phyloP scores from a whole-genome alignment of 2,113 vertebrate species.

The Phaethon lepturus region DNA sequence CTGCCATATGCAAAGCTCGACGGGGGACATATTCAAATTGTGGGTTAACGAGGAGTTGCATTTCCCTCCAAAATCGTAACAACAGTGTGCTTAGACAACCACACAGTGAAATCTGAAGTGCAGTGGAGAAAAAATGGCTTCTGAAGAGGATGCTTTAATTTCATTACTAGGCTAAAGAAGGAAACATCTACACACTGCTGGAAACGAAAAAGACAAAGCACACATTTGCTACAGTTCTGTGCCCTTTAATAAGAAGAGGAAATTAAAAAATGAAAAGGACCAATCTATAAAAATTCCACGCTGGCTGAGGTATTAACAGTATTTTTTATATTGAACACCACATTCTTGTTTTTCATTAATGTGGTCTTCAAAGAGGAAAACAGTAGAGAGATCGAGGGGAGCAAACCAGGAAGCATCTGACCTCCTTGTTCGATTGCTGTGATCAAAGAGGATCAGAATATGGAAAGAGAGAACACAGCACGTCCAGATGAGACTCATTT shows the following conservation, averaged over 20 bases:
- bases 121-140: neutral
- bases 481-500: slow-evolving; percentile 20
- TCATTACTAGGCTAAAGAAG: neutral
- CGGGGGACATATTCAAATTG: neutral
- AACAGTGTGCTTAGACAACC: neutral
- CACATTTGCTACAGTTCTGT: neutral
- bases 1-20: neutral
- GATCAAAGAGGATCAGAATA: slow-evolving; percentile 44
- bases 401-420: slow-evolving; percentile 11
- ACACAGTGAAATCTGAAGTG: neutral
- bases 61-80: neutral
- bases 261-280: neutral
- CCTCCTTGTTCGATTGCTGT: neutral
- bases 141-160: neutral
- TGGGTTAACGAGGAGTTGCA: neutral
- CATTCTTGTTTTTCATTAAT: slow-evolving; percentile 35
- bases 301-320: neutral
- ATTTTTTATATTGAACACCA: neutral
- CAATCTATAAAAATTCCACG: neutral
- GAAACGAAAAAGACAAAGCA: neutral
- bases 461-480: slow-evolving; percentile 34
- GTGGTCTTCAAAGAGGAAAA: slow-evolving; percentile 9
- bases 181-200: neutral
- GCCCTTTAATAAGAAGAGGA: neutral
- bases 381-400: neutral